Base-by-base conservation (phyloP, 23 tunicate species). In the Diplosoma virens region DNA sequence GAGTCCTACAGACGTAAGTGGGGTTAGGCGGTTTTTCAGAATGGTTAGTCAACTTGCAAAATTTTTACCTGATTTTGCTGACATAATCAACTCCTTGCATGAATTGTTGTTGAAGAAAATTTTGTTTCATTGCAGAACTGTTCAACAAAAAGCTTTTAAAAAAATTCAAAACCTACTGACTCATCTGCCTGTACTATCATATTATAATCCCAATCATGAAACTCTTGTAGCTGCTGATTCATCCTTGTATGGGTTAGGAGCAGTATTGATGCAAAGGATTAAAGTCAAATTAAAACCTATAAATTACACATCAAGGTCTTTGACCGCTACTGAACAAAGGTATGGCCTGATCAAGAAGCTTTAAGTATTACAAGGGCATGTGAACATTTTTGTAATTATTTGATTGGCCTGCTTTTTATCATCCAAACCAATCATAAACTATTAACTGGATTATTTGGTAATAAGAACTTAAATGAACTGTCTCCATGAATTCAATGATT, bases 271-370 rank as follows among this genome's bases (percentile, higher is more conserved):
- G 18, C 59, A 69, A 36, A 69, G 37, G 24, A 5, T 5, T 21
- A 25, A 25, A 9, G 70, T 11, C 5, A 25, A 7, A 4, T 41
- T 17, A 16, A 69, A 41, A 22, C 76, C 76, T 9, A 28, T 69
- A 6, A 26, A 6, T 5, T 37, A 37, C 27, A 23, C 59, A 9
- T 36, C 58, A 3, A 36, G 76, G 14, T n/a, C 59, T 35, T 18
- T 70, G 64, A 35, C 64, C 3, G 64, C 25, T 5, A 70, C 76
- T 17, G 76, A 70, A 25, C 9, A 37, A 37, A 11, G 76, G 11
- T 70, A 70, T 25, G 76, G 25, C 16, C 76, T 36, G 76, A 70
- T 70, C 25, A 70, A 23, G 76, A 70, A 37, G 76, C 76, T 14
- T 37, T 70, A 70, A 63, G 63, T 18, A 7, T 37, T 11, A 36